These are phyloP conservation scores for Alca torda DNA, from an alignment of 2,797 vertebrate species.

Conservation along the genomic window DNA sequence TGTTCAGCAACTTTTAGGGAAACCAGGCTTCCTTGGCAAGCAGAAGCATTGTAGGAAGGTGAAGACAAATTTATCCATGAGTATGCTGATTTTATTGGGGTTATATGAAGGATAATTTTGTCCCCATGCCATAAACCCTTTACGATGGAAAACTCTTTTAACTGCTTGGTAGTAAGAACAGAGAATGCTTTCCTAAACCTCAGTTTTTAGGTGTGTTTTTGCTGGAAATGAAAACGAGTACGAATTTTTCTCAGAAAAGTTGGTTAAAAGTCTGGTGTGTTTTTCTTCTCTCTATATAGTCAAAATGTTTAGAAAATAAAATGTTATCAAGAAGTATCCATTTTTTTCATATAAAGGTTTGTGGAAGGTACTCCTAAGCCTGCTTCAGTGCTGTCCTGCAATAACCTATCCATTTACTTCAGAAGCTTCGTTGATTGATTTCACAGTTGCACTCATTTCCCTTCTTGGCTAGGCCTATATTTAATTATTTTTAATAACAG, in stretches of 20 bases:
- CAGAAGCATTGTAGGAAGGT: not conserved
- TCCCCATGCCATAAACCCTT: not conserved
- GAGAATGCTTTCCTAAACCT: not conserved
- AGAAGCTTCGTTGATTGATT: conserved; percentile 36
- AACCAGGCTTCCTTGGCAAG: not conserved
- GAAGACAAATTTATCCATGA: not conserved
- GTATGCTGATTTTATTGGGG: not conserved
- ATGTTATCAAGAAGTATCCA: not conserved
- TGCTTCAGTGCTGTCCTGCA: not conserved
- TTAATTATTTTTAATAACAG: conserved; percentile 51
- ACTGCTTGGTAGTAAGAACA: not conserved
- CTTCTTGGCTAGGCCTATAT: conserved; percentile 10
- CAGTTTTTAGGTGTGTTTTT: not conserved
- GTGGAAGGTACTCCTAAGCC: not conserved
- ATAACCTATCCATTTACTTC: not conserved
- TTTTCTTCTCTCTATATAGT: not conserved
- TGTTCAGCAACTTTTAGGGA: not conserved
- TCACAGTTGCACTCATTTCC: conserved; percentile 17
- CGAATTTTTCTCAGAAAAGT: not conserved
- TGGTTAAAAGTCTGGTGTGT: not conserved
- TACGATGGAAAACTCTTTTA: not conserved
- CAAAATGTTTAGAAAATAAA: not conserved
- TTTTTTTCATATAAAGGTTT: not conserved
- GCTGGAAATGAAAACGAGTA: not conserved
- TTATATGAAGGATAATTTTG: not conserved